These are phyloP conservation scores for Chloropsis hardwickii DNA, from an alignment of 2,113 vertebrate species.

Conservation along the genomic window DNA sequence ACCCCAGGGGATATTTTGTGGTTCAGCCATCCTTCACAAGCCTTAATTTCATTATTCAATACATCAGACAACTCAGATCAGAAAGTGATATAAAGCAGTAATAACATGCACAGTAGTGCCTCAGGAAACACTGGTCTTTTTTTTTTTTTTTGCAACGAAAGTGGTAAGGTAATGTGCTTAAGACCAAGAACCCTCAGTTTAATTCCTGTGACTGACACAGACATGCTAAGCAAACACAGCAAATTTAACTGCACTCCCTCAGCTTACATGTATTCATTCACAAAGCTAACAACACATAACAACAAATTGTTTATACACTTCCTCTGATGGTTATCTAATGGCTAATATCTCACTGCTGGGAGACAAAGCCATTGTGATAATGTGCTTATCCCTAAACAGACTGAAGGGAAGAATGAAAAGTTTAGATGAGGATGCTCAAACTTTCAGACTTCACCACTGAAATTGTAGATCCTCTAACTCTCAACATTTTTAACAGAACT, in stretches of 20 bases:
- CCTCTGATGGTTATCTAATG: background rate
- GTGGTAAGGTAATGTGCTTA: background rate
- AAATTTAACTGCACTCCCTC: background rate
- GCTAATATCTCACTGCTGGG: background rate
- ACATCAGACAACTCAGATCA: background rate
- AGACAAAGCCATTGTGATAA: background rate
- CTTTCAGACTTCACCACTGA: background rate
- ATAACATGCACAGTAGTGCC: background rate
- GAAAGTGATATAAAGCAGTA: background rate
- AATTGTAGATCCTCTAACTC: background rate
- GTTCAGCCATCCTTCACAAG: background rate
- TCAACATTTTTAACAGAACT: background rate
- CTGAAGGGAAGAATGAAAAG: background rate
- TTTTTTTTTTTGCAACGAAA: background rate
- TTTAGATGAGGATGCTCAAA: background rate
- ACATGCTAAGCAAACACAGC: background rate
- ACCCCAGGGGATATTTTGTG: background rate
- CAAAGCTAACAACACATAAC: background rate
- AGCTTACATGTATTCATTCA: background rate
- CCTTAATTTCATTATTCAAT: conserved; percentile 29
- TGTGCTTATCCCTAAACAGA: background rate
- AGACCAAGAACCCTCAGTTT: background rate
- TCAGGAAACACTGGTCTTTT: background rate
- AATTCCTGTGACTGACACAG: background rate
- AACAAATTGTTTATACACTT: background rate